Conservation (phyloP, 1,140 invertebrate species). For the Mamestra configurata region DNA sequence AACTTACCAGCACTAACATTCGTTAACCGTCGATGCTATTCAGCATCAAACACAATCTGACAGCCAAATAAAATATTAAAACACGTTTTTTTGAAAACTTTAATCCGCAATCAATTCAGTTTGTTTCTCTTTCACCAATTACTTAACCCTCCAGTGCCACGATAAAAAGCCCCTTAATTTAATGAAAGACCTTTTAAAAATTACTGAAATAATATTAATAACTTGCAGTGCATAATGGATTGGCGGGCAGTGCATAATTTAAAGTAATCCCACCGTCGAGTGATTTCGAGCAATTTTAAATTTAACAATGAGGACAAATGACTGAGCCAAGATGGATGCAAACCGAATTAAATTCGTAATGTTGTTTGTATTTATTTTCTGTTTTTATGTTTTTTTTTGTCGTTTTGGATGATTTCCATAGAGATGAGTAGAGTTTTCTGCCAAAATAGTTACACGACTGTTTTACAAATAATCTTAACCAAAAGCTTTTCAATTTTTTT, state of each 20-base stretch:
- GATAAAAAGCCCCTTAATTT: neutral
- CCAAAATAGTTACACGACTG: too few species aligned
- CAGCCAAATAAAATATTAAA: neutral
- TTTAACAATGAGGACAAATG: conserved; percentile 20
- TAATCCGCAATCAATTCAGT: neutral
- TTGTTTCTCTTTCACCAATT: neutral
- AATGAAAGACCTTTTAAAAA: neutral
- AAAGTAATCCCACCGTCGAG: conserved; percentile 7
- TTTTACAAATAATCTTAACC: too few species aligned
- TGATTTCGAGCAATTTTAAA: conserved; percentile 23
- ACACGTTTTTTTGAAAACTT: neutral
- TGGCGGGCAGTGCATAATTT: conserved; percentile 8
- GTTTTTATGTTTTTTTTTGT: neutral
- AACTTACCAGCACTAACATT: too few species aligned
- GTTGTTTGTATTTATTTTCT: neutral
- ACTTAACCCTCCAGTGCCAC: conserved; percentile 10
- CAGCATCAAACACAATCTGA: too few species aligned
- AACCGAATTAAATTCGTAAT: neutral
- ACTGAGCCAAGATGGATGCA: neutral
- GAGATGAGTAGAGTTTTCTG: too few species aligned
- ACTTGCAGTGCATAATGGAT: neutral
- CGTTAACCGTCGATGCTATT: too few species aligned
- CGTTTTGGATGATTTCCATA: too few species aligned
- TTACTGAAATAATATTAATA: conserved; percentile 31
- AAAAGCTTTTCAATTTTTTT: too few species aligned